Evolutionary conservation across 1,140 invertebrate genomes (phyloP).

Genomic region (Drosophila burlai): DNA sequence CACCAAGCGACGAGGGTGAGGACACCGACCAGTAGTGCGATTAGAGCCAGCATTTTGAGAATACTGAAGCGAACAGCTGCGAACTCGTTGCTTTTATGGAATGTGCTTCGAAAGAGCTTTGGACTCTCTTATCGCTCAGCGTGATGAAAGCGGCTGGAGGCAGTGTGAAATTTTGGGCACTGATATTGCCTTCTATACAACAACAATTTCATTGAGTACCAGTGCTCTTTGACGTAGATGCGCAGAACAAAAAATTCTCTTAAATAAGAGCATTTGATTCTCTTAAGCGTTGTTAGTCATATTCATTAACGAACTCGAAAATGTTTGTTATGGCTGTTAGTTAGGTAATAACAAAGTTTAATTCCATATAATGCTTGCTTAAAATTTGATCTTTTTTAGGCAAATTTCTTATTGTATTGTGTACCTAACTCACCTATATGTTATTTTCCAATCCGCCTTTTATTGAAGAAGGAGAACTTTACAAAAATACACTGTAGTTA

Average conservation of each 20-base stretch:
- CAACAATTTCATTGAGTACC: no score
- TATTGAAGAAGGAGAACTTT: neutral
- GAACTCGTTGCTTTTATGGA: neutral
- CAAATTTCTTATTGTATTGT: neutral
- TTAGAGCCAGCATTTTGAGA: constrained; percentile 16
- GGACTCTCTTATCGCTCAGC: constrained; percentile 1
- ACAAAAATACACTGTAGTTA: no score
- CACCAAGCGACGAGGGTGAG: constrained; percentile 23
- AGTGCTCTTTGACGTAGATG: no score
- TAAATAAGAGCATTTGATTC: neutral
- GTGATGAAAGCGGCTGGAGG: constrained; percentile 4
- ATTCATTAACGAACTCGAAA: neutral
- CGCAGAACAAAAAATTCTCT: no score
- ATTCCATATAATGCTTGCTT: neutral
- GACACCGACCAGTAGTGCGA: constrained; percentile 19
- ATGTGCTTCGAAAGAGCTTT: constrained; percentile 20
- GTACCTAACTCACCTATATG: neutral
- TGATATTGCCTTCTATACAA: no score
- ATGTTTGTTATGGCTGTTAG: neutral
- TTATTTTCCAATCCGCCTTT: neutral
- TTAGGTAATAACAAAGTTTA: neutral
- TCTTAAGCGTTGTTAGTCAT: neutral
- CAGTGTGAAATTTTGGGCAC: neutral
- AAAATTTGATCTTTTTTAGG: neutral
- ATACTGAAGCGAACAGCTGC: neutral